Evolutionary conservation across 2,113 vertebrate genomes (phyloP).

Genomic region (Anhinga anhinga): DNA sequence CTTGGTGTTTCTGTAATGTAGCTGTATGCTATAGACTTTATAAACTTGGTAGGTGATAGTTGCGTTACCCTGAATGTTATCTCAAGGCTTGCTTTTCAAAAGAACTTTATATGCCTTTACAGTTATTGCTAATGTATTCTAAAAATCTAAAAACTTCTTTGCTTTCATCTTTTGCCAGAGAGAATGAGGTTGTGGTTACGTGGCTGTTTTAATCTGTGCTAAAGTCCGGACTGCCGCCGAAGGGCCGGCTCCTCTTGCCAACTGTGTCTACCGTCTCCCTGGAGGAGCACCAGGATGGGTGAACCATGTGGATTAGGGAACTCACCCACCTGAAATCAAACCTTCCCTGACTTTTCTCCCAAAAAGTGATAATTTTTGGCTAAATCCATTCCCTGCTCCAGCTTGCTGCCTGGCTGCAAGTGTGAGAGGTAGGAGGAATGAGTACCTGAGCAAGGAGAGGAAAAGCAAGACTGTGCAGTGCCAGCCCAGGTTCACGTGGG

Average conservation of each 20-base stretch:
- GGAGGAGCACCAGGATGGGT: neutral
- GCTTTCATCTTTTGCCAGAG: neutral
- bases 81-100: neutral
- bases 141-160: neutral
- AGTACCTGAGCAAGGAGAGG: neutral
- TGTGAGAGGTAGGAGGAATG: neutral
- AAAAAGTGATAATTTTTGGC: rapidly evolving
- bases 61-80: neutral
- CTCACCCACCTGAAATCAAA: neutral
- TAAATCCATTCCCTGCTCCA: neutral
- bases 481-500: neutral
- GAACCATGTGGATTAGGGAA: neutral
- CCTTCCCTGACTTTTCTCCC: neutral
- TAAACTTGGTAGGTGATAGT: neutral
- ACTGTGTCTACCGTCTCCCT: neutral
- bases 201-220: neutral
- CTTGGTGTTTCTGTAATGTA: neutral
- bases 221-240: neutral
- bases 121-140: neutral
- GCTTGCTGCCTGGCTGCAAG: neutral
- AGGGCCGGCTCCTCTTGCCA: neutral
- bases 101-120: neutral
- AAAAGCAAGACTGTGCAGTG: neutral
- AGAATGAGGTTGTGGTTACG: neutral
- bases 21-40: neutral